Evolutionary conservation across 2,113 vertebrate species (phyloP), one percentile per base, ranked within the genome.

Genomic region (Hypanus sabinus): DNA sequence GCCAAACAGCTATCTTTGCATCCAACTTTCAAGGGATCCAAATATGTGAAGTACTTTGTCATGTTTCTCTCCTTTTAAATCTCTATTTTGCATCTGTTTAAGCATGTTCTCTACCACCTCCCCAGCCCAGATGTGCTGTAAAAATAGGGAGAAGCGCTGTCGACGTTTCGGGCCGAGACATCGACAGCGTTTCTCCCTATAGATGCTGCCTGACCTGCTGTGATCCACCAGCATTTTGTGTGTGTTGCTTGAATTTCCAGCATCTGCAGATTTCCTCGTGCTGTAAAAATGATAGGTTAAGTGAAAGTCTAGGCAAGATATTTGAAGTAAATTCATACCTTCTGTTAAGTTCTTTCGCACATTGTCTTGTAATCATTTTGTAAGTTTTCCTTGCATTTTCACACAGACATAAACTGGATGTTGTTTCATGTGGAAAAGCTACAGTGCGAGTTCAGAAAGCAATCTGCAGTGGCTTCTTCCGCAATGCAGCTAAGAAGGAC

Each of bases 401-500:
- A 22, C n/a, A 62, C 94, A 99, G 99, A 94, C 99, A 99, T 94
- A 99, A 99, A 94, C 96, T 99, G 95, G 99, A 99, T 38, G 99
- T 99, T 94, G 99, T 99, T 0, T 99, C 99, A 0, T 99, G 99
- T 88, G 98, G 98, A 0, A 99, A 99, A 96, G 98, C 98, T 24
- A 99, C 99, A 0, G 99, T 99, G 4, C 96, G 99, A 10, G 99
- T 99, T 2, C 99, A 99, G 95, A 99, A 99, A 94, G 99, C 99
- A 94, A 99, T 99, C 94, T 99, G 98, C 95, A 99, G 99, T 1
- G 99, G 99, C 1, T 99, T 99, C 97, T 99, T 99, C 96, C 96
- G 99, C 30, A 99, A 99, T 0, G 98, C 99, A 2, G 99, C 98
- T 8, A 99, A 99, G 95, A 99, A 99, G 93, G 99, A 99, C 96